Conservation (phyloP, 2,888 invertebrate species). For the Saturnia pavonia region DNA sequence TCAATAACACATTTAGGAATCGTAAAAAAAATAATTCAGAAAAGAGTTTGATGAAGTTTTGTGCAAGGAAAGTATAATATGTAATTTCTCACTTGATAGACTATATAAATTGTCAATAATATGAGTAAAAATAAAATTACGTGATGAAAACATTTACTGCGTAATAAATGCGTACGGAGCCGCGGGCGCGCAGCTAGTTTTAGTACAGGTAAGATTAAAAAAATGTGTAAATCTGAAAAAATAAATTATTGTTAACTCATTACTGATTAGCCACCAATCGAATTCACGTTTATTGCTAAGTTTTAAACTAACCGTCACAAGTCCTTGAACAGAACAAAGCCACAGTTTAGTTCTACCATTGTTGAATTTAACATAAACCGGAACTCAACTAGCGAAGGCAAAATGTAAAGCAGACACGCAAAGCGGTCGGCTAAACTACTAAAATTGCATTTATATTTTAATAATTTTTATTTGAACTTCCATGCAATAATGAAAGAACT, state of each 20-base stretch:
- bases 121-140: too few species aligned
- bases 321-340: slow-evolving; percentile 46
- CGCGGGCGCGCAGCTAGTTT: too few species aligned
- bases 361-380: slow-evolving; percentile 41
- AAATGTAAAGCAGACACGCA: slow-evolving; percentile 31
- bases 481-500: neutral
- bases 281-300: slow-evolving; percentile 27
- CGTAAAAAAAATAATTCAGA: too few species aligned
- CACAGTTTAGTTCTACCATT: slow-evolving; percentile 41
- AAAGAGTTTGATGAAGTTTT: too few species aligned
- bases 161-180: too few species aligned
- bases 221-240: too few species aligned
- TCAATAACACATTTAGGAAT: too few species aligned
- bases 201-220: too few species aligned
- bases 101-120: too few species aligned
- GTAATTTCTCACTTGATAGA: too few species aligned
- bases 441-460: slow-evolving; percentile 13
- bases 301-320: slow-evolving; percentile 31
- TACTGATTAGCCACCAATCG: neutral
- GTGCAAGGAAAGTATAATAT: too few species aligned
- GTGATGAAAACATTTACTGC: too few species aligned
- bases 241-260: neutral
- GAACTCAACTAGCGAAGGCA: slow-evolving; percentile 35
- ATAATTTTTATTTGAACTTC: neutral
- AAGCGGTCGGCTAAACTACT: neutral